A percentile compares a stretch with the other conserved stretches of the same genome.
These are phyloP conservation scores for Ectobius pallidus DNA, from an alignment of 2,888 invertebrate species.

Conservation along the genomic window DNA sequence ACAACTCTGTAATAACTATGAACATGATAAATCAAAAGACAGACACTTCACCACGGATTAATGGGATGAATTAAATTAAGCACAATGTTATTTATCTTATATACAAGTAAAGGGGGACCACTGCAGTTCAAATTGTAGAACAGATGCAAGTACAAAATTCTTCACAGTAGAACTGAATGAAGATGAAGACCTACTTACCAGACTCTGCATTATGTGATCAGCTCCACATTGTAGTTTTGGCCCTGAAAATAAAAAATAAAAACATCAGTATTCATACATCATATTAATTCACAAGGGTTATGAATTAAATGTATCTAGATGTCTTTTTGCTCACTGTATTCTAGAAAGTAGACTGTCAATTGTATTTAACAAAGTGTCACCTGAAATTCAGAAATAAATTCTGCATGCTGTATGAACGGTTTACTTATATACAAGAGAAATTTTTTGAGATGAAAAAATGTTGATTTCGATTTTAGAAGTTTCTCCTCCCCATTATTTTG, in stretches of 20 bases:
- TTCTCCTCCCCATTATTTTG: no score
- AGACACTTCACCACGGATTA: conserved; percentile 6
- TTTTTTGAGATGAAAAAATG: no score
- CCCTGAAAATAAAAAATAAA: conserved; percentile 41
- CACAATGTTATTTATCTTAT: not conserved
- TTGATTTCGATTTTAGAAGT: no score
- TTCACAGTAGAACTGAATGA: conserved; percentile 9
- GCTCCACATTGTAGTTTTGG: conserved; percentile 46
- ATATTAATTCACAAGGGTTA: no score
- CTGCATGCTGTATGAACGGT: no score
- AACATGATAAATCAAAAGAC: conserved; percentile 25
- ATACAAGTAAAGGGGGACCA: conserved; percentile 10
- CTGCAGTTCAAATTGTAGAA: conserved; percentile 16
- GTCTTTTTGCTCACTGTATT: no score
- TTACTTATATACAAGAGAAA: no score
- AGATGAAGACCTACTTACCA: conserved; percentile 31
- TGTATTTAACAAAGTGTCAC: no score
- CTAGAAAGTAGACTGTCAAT: no score
- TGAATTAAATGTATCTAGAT: no score
- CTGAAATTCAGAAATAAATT: no score
- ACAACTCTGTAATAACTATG: conserved; percentile 13
- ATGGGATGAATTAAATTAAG: conserved; percentile 15
- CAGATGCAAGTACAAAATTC: conserved; percentile 22
- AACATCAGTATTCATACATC: no score
- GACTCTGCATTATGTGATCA: conserved; percentile 37